These are phyloP conservation scores for Dermatemys mawii DNA, from an alignment of 2,113 vertebrate species.

Conservation along the genomic window DNA sequence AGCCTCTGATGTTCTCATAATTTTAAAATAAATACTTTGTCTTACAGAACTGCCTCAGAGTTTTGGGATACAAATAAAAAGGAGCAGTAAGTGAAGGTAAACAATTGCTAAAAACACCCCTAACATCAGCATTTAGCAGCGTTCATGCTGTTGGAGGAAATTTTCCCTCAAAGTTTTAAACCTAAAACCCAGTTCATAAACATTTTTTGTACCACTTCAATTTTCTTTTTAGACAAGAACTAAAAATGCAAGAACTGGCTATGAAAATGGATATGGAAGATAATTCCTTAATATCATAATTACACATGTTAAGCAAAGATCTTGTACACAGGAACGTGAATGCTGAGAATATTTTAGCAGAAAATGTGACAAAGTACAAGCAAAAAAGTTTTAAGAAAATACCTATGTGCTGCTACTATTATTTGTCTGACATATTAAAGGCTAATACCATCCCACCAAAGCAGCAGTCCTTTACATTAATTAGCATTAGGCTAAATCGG, in stretches of 20 bases:
- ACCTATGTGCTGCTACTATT: not conserved
- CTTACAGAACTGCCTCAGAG: not conserved
- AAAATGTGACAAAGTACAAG: not conserved
- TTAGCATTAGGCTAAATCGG: not conserved
- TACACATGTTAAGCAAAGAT: not conserved
- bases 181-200: not conserved
- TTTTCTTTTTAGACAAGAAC: not conserved
- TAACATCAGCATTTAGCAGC: not conserved
- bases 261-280: not conserved
- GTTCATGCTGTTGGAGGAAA: not conserved
- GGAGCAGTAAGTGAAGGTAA: not conserved
- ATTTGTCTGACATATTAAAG: not conserved
- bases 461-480: not conserved
- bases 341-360: not conserved
- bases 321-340: not conserved
- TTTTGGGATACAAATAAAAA: not conserved
- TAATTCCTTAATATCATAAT: not conserved
- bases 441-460: not conserved
- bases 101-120: not conserved
- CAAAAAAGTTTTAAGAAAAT: not conserved
- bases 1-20: not conserved
- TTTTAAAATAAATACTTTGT: not conserved
- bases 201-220: not conserved
- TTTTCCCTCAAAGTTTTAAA: not conserved
- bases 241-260: not conserved